These are phyloP conservation scores for Cheirogaleus medius DNA, from an alignment of 2,113 vertebrate species.

Conservation along the genomic window DNA sequence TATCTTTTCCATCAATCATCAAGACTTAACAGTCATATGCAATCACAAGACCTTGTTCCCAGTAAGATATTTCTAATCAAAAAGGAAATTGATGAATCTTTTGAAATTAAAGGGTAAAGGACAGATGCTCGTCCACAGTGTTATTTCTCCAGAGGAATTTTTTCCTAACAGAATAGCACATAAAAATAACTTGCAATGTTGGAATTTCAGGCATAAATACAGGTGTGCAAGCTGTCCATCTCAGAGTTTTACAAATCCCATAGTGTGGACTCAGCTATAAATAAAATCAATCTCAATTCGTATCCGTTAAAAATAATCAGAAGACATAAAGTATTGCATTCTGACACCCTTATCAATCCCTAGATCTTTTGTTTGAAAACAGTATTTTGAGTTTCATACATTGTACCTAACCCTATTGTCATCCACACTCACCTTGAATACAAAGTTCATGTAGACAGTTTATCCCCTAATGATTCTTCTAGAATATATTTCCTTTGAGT, in stretches of 20 bases:
- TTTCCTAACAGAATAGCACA: background rate
- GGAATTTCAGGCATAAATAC: background rate
- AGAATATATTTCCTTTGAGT: background rate
- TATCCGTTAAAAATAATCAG: background rate
- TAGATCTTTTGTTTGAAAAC: background rate
- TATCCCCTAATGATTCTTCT: background rate
- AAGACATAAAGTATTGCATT: background rate
- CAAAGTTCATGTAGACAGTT: background rate
- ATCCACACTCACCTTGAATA: background rate
- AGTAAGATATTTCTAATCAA: background rate
- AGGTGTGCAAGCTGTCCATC: background rate
- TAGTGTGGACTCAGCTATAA: background rate
- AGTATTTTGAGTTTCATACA: background rate
- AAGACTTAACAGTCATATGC: background rate
- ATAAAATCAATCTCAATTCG: background rate
- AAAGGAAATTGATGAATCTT: background rate
- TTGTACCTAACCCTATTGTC: background rate
- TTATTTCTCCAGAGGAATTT: background rate
- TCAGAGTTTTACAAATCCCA: background rate
- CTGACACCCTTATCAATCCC: background rate
- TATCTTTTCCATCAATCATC: background rate
- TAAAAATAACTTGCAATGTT: background rate
- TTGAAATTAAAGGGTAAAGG: background rate
- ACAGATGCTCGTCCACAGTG: background rate
- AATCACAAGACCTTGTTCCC: background rate